A percentile compares a stretch with the other conserved stretches of the same genome.
Evolutionary conservation across 1,140 invertebrate genomes (phyloP).

Genomic region (Chymomyza costata): DNA sequence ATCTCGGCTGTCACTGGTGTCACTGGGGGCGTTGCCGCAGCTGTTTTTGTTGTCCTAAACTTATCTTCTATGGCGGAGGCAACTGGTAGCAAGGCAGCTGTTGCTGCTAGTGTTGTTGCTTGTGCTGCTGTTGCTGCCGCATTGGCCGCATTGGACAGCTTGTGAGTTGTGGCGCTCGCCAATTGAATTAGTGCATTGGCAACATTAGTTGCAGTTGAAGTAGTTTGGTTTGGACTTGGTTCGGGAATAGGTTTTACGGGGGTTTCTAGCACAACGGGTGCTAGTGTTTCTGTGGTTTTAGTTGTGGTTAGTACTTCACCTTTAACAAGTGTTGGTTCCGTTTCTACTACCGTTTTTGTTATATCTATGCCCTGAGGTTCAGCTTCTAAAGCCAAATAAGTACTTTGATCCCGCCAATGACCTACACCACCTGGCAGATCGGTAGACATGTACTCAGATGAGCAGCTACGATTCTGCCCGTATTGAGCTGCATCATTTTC

Average conservation of each 20-base stretch:
- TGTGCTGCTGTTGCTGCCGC: constrained; percentile 57
- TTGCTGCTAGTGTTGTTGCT: constrained; percentile 55
- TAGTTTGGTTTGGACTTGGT: constrained; percentile 37
- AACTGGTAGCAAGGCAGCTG: constrained; percentile 48
- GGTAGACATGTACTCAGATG: constrained; percentile 82
- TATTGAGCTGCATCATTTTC: constrained; percentile 66
- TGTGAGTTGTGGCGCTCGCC: constrained; percentile 72
- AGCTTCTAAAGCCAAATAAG: constrained; percentile 79
- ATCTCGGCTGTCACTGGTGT: constrained; percentile 22
- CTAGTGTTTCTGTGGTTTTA: constrained; percentile 32
- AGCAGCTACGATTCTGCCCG: constrained; percentile 74
- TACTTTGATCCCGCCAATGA: constrained; percentile 89
- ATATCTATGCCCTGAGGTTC: constrained; percentile 45
- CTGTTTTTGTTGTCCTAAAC: constrained; percentile 23
- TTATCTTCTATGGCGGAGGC: constrained; percentile 50
- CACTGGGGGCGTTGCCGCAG: constrained; percentile 16
- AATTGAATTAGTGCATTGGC: constrained; percentile 74
- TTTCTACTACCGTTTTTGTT: constrained; percentile 16
- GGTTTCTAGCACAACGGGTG: constrained; percentile 22
- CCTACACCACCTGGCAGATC: constrained; percentile 86
- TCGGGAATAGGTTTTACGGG: constrained; percentile 26
- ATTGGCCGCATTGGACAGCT: constrained; percentile 55
- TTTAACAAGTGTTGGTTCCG: constrained; percentile 28
- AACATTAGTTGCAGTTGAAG: constrained; percentile 55
- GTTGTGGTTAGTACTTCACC: constrained; percentile 47